These are phyloP conservation scores for Alaudala cheleensis DNA, from an alignment of 2,113 vertebrate genomes.

Conservation along the genomic window DNA sequence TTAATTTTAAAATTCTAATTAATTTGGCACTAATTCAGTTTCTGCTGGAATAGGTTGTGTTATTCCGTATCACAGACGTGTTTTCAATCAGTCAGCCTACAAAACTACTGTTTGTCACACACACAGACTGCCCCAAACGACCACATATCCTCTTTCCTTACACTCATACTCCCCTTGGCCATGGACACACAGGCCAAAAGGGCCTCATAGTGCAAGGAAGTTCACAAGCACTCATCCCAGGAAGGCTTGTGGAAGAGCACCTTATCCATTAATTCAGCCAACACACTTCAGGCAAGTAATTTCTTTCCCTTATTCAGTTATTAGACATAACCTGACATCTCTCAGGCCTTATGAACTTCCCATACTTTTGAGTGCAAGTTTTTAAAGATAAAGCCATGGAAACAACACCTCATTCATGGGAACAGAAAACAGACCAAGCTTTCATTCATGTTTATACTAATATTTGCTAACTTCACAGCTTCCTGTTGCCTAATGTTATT, in stretches of 20 bases:
- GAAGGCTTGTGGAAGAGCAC: background rate
- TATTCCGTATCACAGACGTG: background rate
- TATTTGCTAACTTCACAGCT: background rate
- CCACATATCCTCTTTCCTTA: background rate
- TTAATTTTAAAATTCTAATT: constrained; percentile 55
- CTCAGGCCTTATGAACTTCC: background rate
- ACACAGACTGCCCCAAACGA: background rate
- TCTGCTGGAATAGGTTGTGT: background rate
- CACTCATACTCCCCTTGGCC: background rate
- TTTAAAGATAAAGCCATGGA: background rate
- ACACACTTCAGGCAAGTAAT: background rate
- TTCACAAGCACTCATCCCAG: background rate
- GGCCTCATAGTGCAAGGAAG: background rate
- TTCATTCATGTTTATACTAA: background rate
- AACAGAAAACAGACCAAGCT: background rate
- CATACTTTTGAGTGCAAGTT: background rate
- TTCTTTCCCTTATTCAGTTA: background rate
- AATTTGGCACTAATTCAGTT: constrained; percentile 47
- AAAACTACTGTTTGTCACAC: background rate
- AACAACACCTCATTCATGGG: background rate
- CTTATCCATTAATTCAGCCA: background rate
- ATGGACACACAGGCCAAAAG: background rate
- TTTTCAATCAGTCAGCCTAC: constrained; percentile 3
- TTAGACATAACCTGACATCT: background rate
- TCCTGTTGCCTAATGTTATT: background rate